Evolutionary conservation across 2,888 invertebrate species (phyloP).

Genomic region (Protodeltote pygarga): DNA sequence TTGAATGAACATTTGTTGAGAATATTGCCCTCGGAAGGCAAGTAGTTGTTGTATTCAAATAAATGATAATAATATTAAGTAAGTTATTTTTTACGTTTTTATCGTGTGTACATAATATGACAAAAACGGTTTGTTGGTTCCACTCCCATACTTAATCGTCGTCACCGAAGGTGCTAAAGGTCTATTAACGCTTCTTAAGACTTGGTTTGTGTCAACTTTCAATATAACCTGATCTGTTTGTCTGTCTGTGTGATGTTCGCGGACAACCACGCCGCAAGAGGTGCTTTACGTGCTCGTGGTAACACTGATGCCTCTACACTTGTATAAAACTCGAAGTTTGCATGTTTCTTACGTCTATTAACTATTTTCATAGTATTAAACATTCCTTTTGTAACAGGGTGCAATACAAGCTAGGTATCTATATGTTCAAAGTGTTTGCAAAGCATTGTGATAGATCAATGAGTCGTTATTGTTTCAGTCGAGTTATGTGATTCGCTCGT

Average conservation of each 20-base stretch:
- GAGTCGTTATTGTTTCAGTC: slow-evolving; percentile 67
- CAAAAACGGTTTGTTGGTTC: slow-evolving; percentile 82
- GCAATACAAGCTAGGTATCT: slow-evolving; percentile 39
- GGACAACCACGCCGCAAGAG: slow-evolving; percentile 12
- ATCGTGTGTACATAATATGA: slow-evolving; percentile 84
- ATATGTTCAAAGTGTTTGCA: slow-evolving; percentile 45
- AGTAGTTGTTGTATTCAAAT: slow-evolving; percentile 87
- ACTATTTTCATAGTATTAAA: slow-evolving; percentile 50
- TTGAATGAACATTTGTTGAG: slow-evolving; percentile 84
- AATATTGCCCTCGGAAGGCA: slow-evolving; percentile 83
- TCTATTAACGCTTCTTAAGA: slow-evolving; percentile 84
- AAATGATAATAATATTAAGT: slow-evolving; percentile 86
- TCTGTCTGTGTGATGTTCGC: slow-evolving; percentile 49
- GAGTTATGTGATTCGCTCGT: slow-evolving; percentile 64
- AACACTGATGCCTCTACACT: slow-evolving; percentile 36
- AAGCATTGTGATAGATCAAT: slow-evolving; percentile 52
- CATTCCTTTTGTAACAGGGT: slow-evolving; percentile 32
- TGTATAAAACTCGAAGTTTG: slow-evolving; percentile 52
- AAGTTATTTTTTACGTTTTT: slow-evolving; percentile 88
- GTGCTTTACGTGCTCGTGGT: slow-evolving; percentile 22
- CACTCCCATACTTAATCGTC: slow-evolving; percentile 77
- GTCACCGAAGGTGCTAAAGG: slow-evolving; percentile 85
- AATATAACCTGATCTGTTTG: slow-evolving; percentile 52
- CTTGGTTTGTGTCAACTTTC: slow-evolving; percentile 65
- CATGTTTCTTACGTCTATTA: slow-evolving; percentile 39